A percentile compares a stretch with the other conserved stretches of the same genome.
Evolutionary conservation across 2,888 invertebrate genomes (phyloP).

Genomic region (Leptura quadrifasciata): DNA sequence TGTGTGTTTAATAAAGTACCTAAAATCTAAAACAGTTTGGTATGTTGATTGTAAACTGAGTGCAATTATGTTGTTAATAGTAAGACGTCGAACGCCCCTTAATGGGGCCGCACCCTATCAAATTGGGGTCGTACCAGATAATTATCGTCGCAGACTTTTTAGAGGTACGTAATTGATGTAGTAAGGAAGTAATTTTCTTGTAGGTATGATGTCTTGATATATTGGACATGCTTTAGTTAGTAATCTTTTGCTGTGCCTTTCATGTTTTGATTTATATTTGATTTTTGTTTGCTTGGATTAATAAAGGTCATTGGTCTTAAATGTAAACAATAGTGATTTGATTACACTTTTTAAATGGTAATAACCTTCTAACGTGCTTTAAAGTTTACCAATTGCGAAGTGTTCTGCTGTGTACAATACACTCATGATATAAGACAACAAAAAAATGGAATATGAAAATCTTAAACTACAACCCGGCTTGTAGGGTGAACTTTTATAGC

Average conservation of each 20-base stretch:
- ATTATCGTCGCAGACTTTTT: conserved; percentile 51
- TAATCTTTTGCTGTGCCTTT: not conserved
- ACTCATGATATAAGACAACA: not conserved
- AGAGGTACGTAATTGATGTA: conserved; percentile 52
- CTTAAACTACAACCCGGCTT: too few species aligned
- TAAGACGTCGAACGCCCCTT: conserved; percentile 44
- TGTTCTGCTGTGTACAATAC: not conserved
- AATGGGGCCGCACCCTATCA: conserved; percentile 47
- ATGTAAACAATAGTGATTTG: not conserved
- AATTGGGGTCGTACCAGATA: conserved; percentile 51
- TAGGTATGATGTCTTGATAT: conserved; percentile 11
- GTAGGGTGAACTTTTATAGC: too few species aligned
- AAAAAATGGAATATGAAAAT: too few species aligned
- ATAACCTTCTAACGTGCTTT: not conserved
- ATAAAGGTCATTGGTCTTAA: not conserved
- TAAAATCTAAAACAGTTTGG: conserved; percentile 18
- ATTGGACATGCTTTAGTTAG: conserved; percentile 14
- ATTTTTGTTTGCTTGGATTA: not conserved
- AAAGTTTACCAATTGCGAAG: not conserved
- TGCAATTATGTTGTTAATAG: conserved; percentile 31
- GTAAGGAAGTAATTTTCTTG: conserved; percentile 26
- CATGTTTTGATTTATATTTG: conserved; percentile 7
- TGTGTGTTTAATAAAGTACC: conserved; percentile 10
- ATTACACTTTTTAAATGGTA: not conserved
- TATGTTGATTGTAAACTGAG: conserved; percentile 4